phyloP scores from a whole-genome alignment of 2,888 invertebrate species.

The Neuroscelio doddi region DNA sequence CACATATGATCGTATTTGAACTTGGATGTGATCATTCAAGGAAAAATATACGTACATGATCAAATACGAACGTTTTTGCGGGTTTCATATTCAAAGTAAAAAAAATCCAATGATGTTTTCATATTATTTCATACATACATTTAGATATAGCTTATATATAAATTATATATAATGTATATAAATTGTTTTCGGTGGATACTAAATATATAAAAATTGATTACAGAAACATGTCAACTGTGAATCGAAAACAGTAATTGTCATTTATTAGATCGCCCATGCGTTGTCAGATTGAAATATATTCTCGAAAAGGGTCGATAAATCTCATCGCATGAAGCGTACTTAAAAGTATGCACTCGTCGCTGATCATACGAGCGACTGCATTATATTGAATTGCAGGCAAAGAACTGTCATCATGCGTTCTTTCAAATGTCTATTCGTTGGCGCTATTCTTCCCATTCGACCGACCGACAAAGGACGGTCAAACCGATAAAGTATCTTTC shows the following conservation, averaged over 20 bases:
- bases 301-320: conserved; percentile 27
- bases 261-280: conserved; percentile 2
- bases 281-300: conserved; percentile 38
- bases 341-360: conserved; percentile 1
- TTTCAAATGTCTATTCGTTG: conserved; percentile 41
- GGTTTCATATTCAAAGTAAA: too few species aligned
- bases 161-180: too few species aligned
- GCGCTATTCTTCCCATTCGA: conserved; percentile 28
- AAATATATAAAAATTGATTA: too few species aligned
- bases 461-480: conserved; percentile 37
- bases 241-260: neutral
- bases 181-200: too few species aligned
- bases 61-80: too few species aligned
- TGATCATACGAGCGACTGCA: conserved; percentile 19
- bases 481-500: conserved; percentile 35
- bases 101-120: too few species aligned
- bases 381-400: conserved; percentile 41
- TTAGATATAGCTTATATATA: too few species aligned
- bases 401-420: conserved; percentile 40
- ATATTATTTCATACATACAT: too few species aligned
- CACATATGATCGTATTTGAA: too few species aligned
- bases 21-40: too few species aligned
- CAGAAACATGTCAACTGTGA: neutral
- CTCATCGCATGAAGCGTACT: conserved; percentile 17
- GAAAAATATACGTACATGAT: too few species aligned